A percentile compares a stretch with the other conserved stretches of the same genome.
phyloP scores from a whole-genome alignment of 2,113 vertebrate species.

The Argyrosomus japonicus region DNA sequence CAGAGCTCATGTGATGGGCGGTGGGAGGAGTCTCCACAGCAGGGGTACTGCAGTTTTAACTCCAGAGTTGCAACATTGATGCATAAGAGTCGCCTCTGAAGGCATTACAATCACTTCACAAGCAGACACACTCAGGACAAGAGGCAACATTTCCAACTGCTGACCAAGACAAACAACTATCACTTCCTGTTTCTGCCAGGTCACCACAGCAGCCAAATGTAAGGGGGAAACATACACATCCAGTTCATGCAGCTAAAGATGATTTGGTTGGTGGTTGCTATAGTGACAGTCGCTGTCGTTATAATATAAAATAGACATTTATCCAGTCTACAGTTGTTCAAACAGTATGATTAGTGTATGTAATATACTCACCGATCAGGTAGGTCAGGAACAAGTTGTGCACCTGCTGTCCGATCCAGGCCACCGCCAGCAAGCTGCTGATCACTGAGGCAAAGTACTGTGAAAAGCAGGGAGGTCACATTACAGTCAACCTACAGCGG shows the following conservation, averaged over 20 bases:
- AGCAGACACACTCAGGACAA: background rate
- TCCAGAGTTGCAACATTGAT: background rate
- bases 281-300: too few relatives aligned
- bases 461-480: slow-evolving; percentile 21
- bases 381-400: slow-evolving; percentile 98
- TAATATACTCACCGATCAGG: slow-evolving; percentile 90
- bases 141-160: background rate
- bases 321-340: too few relatives aligned
- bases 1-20: background rate
- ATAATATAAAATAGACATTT: too few relatives aligned
- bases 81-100: background rate
- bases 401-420: slow-evolving; percentile 98
- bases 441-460: slow-evolving; percentile 97
- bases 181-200: slow-evolving; percentile 21
- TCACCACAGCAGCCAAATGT: background rate
- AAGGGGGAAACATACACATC: too few relatives aligned
- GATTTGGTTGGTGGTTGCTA: too few relatives aligned
- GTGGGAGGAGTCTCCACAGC: background rate
- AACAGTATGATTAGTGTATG: background rate
- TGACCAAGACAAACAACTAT: background rate
- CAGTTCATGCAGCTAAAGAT: background rate
- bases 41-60: background rate
- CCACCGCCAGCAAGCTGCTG: slow-evolving; percentile 88
- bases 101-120: background rate
- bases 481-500: slow-evolving; percentile 17